These are phyloP conservation scores for Capitella teleta DNA, from an alignment of 1,140 invertebrate species.

Conservation along the genomic window DNA sequence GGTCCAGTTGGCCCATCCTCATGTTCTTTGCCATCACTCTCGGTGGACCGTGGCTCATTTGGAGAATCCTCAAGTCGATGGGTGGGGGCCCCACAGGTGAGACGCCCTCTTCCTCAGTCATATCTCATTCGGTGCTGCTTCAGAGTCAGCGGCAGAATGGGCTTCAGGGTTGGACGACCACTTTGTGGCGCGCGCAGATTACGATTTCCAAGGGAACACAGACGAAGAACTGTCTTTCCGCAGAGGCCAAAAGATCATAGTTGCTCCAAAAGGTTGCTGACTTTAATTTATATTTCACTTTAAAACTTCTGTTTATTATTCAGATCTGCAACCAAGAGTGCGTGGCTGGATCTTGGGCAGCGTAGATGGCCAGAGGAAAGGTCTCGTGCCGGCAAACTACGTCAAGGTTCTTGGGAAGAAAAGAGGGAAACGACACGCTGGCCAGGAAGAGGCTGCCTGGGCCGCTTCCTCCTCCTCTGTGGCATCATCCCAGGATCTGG, in stretches of 20 bases:
- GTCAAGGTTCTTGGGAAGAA: constrained; percentile 47
- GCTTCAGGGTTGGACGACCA: constrained; percentile 50
- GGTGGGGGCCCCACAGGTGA: too few species aligned
- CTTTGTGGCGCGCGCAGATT: constrained; percentile 60
- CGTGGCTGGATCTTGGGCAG: constrained; percentile 44
- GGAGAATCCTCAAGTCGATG: constrained; percentile 62
- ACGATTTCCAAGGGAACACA: constrained; percentile 61
- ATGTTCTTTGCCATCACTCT: constrained; percentile 77
- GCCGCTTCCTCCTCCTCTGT: too few species aligned
- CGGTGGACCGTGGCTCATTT: constrained; percentile 81
- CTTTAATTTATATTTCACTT: background rate
- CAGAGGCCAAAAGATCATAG: constrained; percentile 61
- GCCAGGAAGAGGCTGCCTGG: background rate
- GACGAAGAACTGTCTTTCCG: constrained; percentile 66
- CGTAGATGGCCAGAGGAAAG: constrained; percentile 55
- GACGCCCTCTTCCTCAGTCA: too few species aligned
- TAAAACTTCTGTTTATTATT: too few species aligned
- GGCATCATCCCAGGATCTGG: too few species aligned
- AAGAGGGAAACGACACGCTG: constrained; percentile 17
- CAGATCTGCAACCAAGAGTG: constrained; percentile 54
- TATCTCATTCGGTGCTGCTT: too few species aligned
- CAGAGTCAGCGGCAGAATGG: too few species aligned
- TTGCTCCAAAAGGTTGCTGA: constrained; percentile 62
- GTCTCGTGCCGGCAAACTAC: constrained; percentile 71
- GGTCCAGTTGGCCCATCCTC: constrained; percentile 48